Evolutionary conservation across 2,797 vertebrate species (phyloP).

Genomic region (Schizothorax lantsangensis): DNA sequence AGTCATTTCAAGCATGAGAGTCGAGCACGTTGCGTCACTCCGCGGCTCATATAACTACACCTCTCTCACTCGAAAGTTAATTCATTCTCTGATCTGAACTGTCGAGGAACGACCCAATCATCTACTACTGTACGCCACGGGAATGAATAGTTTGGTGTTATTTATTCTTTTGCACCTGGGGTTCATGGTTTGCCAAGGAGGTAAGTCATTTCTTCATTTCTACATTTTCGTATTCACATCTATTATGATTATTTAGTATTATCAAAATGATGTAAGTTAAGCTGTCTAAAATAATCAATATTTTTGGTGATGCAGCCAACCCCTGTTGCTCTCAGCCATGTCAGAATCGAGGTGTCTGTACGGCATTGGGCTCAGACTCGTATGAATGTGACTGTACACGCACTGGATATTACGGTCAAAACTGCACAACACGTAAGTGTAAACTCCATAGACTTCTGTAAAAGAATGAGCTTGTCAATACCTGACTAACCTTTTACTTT

Average conservation of each 20-base stretch:
- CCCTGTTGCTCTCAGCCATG: conserved; percentile 96
- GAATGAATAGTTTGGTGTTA: conserved; percentile 70
- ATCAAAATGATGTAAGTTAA: neutral
- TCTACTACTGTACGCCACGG: conserved; percentile 52
- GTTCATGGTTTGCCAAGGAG: conserved; percentile 69
- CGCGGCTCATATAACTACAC: conserved; percentile 39
- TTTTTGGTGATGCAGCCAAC: conserved; percentile 76
- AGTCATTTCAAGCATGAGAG: neutral
- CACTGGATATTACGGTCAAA: conserved; percentile 89
- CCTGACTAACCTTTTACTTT: neutral
- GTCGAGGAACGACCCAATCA: neutral
- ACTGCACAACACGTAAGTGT: conserved; percentile 91
- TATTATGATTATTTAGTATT: neutral
- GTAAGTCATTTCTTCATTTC: conserved; percentile 63
- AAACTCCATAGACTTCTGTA: neutral
- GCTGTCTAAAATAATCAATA: neutral
- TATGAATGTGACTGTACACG: conserved; percentile 96
- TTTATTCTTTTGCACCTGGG: conserved; percentile 66
- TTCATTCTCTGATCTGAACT: conserved; percentile 35
- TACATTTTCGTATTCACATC: neutral
- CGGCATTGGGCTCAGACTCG: conserved; percentile 73
- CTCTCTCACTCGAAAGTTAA: conserved; percentile 4
- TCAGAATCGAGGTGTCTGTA: conserved; percentile 91
- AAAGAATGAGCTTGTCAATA: neutral
- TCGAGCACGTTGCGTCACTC: conserved; percentile 30